These are phyloP conservation scores for Octodon degus DNA, from an alignment of 2,113 vertebrate species.

Conservation along the genomic window DNA sequence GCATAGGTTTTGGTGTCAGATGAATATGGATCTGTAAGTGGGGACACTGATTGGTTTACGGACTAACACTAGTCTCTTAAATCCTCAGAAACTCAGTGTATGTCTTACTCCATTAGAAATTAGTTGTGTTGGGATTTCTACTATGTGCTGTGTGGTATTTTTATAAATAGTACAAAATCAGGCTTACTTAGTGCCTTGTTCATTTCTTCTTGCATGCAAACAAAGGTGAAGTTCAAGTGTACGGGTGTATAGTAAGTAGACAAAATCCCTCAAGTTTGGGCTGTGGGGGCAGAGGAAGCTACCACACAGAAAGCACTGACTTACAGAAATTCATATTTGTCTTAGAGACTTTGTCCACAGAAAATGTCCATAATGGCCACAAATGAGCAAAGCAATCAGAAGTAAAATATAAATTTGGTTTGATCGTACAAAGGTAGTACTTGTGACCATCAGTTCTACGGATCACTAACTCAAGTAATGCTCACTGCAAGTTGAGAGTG, in stretches of 20 bases:
- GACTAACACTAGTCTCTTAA: not conserved
- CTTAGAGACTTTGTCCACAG: not conserved
- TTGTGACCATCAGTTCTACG: not conserved
- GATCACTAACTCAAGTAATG: not conserved
- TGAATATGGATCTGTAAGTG: not conserved
- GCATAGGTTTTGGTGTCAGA: not conserved
- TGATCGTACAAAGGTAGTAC: not conserved
- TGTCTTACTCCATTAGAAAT: not conserved
- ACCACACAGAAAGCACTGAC: not conserved
- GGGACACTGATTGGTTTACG: not conserved
- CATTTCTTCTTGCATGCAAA: not conserved
- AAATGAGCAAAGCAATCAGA: not conserved
- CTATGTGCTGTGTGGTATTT: not conserved
- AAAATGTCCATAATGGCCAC: not conserved
- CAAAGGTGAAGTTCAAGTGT: not conserved
- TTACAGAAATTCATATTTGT: not conserved
- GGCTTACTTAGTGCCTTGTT: not conserved
- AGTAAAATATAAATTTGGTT: conserved; percentile 32
- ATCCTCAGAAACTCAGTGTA: not conserved
- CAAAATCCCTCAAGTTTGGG: not conserved
- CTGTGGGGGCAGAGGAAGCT: not conserved
- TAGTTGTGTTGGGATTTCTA: not conserved
- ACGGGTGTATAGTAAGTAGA: not conserved
- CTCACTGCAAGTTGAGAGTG: not conserved
- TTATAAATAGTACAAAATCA: not conserved